Conservation (phyloP, 2,797 vertebrate genomes). For the Catamblyrhynchus diadema region DNA sequence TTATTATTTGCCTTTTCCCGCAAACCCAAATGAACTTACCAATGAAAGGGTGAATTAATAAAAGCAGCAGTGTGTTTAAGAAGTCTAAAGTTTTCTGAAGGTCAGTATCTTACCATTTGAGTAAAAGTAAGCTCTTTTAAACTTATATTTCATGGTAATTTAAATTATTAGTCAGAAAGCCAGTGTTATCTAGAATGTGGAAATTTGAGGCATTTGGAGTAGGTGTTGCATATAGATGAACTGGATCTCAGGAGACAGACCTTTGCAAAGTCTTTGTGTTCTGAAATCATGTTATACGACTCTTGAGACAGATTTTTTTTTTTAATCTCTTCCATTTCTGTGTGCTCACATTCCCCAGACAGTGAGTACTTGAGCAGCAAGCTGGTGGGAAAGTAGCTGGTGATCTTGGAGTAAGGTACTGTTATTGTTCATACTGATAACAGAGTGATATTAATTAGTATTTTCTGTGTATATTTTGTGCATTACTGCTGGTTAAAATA, state of each 20-base stretch:
- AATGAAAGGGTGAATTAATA: not conserved
- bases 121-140: not conserved
- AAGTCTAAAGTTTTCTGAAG: not conserved
- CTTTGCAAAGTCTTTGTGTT: not conserved
- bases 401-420: not conserved
- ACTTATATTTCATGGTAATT: not conserved
- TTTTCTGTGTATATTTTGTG: not conserved
- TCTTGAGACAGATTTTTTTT: not conserved
- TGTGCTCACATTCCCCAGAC: not conserved
- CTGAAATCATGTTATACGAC: not conserved
- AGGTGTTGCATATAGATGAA: not conserved
- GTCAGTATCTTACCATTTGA: not conserved
- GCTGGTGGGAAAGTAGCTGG: not conserved
- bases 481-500: not conserved
- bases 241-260: not conserved
- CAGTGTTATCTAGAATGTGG: not conserved
- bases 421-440: not conserved
- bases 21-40: not conserved
- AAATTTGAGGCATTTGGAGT: not conserved
- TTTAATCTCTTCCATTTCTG: not conserved
- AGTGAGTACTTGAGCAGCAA: not conserved
- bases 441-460: not conserved
- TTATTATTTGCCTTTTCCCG: not conserved
- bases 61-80: not conserved
- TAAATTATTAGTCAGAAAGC: not conserved